Conservation (phyloP, 2,888 invertebrate genomes). For the Eudasyphora cyanicolor region DNA sequence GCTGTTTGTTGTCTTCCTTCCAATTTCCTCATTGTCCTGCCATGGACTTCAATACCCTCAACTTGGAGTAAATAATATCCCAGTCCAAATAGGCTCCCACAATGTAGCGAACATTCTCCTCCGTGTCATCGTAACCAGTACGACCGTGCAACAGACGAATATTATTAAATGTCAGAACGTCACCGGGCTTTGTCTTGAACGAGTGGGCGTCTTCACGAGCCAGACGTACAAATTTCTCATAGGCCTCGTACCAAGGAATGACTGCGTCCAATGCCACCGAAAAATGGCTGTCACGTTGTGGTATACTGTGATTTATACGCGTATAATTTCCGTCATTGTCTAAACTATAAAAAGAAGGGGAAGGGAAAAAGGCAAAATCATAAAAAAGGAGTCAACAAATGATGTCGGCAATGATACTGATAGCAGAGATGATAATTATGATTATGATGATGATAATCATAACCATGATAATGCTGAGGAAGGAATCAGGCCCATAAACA, state of each 20-base stretch:
- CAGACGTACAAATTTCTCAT: slow-evolving; percentile 83
- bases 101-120: slow-evolving; percentile 82
- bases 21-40: slow-evolving; percentile 6
- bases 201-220: slow-evolving; percentile 83
- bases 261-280: slow-evolving; percentile 83
- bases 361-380: neutral
- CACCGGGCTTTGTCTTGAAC: slow-evolving; percentile 85
- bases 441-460: neutral
- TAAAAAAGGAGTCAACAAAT: slow-evolving; percentile 1
- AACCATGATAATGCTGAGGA: neutral
- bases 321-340: slow-evolving; percentile 81
- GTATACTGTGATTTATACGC: slow-evolving; percentile 87
- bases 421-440: neutral
- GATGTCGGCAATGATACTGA: neutral
- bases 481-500: neutral
- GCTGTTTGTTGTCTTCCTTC: neutral
- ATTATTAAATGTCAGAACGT: slow-evolving; percentile 88
- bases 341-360: slow-evolving; percentile 68
- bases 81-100: slow-evolving; percentile 89
- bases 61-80: slow-evolving; percentile 88
- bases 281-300: slow-evolving; percentile 87
- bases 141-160: slow-evolving; percentile 87
- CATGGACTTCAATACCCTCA: slow-evolving; percentile 80
- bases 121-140: slow-evolving; percentile 83
- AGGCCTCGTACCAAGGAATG: slow-evolving; percentile 85